Conservation (phyloP, 2,113 vertebrate genomes). For the Plecotus auritus region DNA sequence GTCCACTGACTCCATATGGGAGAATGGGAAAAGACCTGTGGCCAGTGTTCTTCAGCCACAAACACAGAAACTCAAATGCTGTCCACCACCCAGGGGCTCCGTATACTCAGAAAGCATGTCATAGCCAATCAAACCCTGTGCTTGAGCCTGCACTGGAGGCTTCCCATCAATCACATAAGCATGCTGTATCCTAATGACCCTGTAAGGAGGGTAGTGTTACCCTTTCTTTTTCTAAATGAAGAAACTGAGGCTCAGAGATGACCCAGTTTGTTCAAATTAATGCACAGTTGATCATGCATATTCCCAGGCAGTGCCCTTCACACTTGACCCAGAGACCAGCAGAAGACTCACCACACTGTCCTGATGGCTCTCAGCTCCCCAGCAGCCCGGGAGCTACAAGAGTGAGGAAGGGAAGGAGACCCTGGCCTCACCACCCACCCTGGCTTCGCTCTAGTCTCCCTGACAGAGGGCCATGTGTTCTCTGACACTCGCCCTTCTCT, state of each 20-base stretch:
- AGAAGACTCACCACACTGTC: neutral
- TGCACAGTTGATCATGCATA: neutral
- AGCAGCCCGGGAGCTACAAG: no score
- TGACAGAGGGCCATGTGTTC: accelerated
- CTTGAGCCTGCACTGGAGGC: accelerated
- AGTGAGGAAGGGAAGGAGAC: no score
- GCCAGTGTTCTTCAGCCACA: neutral
- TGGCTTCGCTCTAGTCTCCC: neutral
- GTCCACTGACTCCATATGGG: neutral
- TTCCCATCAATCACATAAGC: neutral
- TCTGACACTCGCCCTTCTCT: neutral
- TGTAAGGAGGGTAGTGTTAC: neutral
- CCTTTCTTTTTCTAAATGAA: neutral
- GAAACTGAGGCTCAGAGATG: neutral
- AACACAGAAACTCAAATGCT: neutral
- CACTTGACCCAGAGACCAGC: neutral
- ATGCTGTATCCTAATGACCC: neutral
- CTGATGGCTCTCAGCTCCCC: neutral
- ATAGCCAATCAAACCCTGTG: no score
- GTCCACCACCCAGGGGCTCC: no score
- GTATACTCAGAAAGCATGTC: neutral
- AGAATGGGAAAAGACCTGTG: neutral
- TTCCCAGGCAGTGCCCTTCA: neutral
- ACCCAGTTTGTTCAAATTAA: neutral
- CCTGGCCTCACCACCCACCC: accelerated